A percentile compares a stretch with the other conserved stretches of the same genome.
Conservation (phyloP, 2,888 invertebrate species). For the Agonum fuliginosum region DNA sequence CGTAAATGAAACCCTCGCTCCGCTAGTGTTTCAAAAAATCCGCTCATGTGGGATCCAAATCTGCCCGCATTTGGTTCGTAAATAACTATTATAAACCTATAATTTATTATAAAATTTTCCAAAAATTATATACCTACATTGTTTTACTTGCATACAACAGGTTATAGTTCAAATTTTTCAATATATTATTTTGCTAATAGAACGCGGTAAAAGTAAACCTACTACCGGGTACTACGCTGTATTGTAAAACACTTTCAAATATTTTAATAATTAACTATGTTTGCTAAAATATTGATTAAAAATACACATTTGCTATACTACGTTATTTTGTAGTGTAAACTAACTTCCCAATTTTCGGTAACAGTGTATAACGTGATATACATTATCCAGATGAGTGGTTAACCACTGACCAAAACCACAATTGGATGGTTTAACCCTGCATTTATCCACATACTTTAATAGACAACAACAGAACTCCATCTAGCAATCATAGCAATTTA, state of each 20-base stretch:
- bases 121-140: too few relatives aligned
- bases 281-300: conserved; percentile 23
- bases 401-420: conserved; percentile 64
- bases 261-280: conserved; percentile 27
- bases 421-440: conserved; percentile 63
- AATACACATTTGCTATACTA: conserved; percentile 4
- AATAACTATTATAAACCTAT: too few relatives aligned
- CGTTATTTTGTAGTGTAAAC: conserved; percentile 6
- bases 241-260: conserved; percentile 25
- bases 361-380: conserved; percentile 58
- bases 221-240: conserved; percentile 1
- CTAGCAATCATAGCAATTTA: conserved; percentile 76
- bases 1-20: too few relatives aligned
- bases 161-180: background rate
- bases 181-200: conserved; percentile 14
- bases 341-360: conserved; percentile 8
- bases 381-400: conserved; percentile 60
- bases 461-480: conserved; percentile 49
- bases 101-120: conserved; percentile 16
- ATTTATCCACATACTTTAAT: conserved; percentile 61
- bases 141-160: background rate
- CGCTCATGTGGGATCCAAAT: too few relatives aligned
- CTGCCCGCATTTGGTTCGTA: too few relatives aligned
- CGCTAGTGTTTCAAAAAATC: too few relatives aligned
- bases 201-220: conserved; percentile 18